Evolutionary conservation across 1,140 invertebrate genomes (phyloP).

Genomic region (Penaeus indicus): DNA sequence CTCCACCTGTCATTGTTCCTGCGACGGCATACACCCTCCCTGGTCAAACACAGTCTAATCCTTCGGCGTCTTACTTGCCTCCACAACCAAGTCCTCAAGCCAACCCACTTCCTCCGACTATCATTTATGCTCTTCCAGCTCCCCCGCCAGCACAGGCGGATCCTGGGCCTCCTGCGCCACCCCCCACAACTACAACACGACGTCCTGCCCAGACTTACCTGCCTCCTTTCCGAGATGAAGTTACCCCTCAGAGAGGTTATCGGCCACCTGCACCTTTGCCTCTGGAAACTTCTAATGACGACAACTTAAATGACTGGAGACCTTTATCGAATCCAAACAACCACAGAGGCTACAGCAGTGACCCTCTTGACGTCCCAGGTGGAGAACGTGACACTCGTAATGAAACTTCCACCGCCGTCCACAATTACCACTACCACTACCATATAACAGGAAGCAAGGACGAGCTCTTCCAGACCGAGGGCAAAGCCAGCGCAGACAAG

Average conservation of each 20-base stretch:
- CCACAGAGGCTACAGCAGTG: neutral
- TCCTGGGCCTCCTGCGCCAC: neutral
- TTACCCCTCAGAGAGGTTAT: neutral
- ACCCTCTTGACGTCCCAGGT: neutral
- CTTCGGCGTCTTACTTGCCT: neutral
- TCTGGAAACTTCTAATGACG: conserved; percentile 8
- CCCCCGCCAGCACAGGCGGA: neutral
- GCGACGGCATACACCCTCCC: neutral
- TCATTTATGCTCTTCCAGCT: neutral
- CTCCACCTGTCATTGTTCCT: neutral
- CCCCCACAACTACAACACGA: neutral
- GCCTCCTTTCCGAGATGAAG: neutral
- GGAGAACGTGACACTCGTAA: neutral
- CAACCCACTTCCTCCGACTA: neutral
- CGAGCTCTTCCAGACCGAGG: neutral
- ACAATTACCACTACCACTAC: conserved; percentile 57
- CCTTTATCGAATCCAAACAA: neutral
- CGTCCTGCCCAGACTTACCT: neutral
- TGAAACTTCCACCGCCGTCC: neutral
- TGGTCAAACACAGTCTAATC: neutral
- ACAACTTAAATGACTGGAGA: neutral
- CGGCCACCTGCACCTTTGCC: conserved; percentile 30
- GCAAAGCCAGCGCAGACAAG: neutral
- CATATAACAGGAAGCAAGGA: conserved; percentile 17
- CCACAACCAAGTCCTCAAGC: neutral